Conservation (phyloP, 1,140 invertebrate species). For the Heliconius nattereri region DNA sequence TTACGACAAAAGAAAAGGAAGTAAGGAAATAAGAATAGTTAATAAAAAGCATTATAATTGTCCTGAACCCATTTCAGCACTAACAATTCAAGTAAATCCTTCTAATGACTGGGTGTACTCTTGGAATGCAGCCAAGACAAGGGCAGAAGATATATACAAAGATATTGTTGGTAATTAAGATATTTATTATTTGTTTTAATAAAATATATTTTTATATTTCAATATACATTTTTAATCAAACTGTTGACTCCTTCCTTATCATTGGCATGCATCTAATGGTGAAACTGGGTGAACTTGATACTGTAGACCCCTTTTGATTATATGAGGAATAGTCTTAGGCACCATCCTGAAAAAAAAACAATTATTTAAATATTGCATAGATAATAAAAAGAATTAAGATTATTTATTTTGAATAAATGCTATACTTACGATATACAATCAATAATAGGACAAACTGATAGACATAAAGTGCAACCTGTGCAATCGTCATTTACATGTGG, state of each 20-base stretch:
- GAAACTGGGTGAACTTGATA: constrained; percentile 64
- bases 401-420: constrained; percentile 15
- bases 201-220: constrained; percentile 54
- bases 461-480: constrained; percentile 96
- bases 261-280: constrained; percentile 65
- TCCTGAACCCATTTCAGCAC: constrained; percentile 78
- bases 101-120: constrained; percentile 64
- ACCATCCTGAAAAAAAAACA: constrained; percentile 86
- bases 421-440: constrained; percentile 95
- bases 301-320: constrained; percentile 87
- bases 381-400: background rate
- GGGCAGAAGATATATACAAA: constrained; percentile 57
- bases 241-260: constrained; percentile 28
- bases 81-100: constrained; percentile 66
- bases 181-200: constrained; percentile 26
- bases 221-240: constrained; percentile 55
- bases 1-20: constrained; percentile 50
- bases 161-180: constrained; percentile 41
- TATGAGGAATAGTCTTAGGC: constrained; percentile 88
- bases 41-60: constrained; percentile 83
- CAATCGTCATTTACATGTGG: constrained; percentile 96
- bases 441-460: constrained; percentile 98
- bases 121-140: constrained; percentile 48
- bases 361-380: background rate
- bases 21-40: constrained; percentile 46